Percentiles rank a stretch among this genome's conserved stretches.
Evolutionary conservation across 2,113 vertebrate species (phyloP).

Genomic region (Shinisaurus crocodilurus): DNA sequence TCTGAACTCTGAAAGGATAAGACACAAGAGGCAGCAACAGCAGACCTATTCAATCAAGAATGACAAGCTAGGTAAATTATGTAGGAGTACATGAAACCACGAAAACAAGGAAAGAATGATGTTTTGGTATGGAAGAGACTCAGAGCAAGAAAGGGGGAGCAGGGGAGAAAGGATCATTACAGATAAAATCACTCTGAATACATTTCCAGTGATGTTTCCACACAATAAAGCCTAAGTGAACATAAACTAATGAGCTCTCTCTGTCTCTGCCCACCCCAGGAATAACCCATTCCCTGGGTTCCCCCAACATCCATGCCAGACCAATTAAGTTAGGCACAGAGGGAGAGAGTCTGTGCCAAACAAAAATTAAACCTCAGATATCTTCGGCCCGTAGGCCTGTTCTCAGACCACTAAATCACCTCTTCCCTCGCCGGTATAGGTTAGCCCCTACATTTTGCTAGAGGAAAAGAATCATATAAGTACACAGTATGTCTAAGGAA

Average conservation of each 20-base stretch:
- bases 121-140: not conserved
- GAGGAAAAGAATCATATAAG: slow-evolving; percentile 11
- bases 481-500: slow-evolving; percentile 9
- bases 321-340: slow-evolving; percentile 28
- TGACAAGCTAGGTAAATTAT: slow-evolving; percentile 32
- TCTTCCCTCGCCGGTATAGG: not conserved
- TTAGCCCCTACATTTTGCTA: not conserved
- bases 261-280: not conserved
- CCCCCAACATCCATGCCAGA: not conserved
- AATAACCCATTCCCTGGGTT: not conserved
- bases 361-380: slow-evolving; percentile 14
- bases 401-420: not conserved
- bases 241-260: slow-evolving; percentile 2
- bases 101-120: slow-evolving; percentile 18
- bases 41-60: slow-evolving; percentile 21
- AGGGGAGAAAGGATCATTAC: not conserved
- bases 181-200: not conserved
- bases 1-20: not conserved
- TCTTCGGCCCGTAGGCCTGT: not conserved
- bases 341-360: slow-evolving; percentile 10
- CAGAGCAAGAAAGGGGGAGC: not conserved
- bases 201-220: not conserved
- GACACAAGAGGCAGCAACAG: not conserved
- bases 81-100: not conserved
- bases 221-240: not conserved